Percentiles rank a stretch among this genome's conserved stretches.
These are phyloP conservation scores for Epinephelus malabaricus DNA, from an alignment of 2,797 vertebrate genomes.

Conservation along the genomic window DNA sequence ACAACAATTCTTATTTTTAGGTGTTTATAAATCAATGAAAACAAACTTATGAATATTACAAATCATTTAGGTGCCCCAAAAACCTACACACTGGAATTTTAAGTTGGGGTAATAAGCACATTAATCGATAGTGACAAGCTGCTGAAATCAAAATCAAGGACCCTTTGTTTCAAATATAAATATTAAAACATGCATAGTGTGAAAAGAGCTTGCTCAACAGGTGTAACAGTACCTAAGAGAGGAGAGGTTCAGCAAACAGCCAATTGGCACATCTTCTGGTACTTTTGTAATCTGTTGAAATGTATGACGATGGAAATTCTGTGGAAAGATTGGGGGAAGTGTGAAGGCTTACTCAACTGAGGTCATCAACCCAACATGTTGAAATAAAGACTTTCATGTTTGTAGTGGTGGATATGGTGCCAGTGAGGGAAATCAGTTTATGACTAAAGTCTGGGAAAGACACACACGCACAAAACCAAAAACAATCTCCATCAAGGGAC, in stretches of 20 bases:
- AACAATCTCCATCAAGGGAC: background rate
- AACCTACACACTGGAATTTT: too few species aligned
- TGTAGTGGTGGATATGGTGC: background rate
- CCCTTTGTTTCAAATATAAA: too few species aligned
- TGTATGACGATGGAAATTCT: background rate
- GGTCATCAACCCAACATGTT: background rate
- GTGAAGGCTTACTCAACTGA: background rate
- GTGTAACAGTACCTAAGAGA: background rate
- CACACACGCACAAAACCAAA: too few species aligned
- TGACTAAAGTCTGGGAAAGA: background rate
- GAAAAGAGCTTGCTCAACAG: too few species aligned
- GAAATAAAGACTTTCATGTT: background rate
- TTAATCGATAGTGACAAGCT: too few species aligned
- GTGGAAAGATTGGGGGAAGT: background rate
- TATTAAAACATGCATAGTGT: too few species aligned
- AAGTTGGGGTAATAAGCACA: too few species aligned
- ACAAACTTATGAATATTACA: too few species aligned
- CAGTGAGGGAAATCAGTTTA: background rate
- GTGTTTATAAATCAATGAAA: too few species aligned
- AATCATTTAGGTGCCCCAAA: too few species aligned
- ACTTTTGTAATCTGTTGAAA: background rate
- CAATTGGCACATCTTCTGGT: background rate
- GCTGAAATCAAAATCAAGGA: too few species aligned
- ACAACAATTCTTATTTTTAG: too few species aligned
- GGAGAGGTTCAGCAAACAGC: background rate